A percentile compares a stretch with the other conserved stretches of the same genome.
Evolutionary conservation across 2,888 invertebrate species (phyloP).

Genomic region (Lasius fuliginosus): DNA sequence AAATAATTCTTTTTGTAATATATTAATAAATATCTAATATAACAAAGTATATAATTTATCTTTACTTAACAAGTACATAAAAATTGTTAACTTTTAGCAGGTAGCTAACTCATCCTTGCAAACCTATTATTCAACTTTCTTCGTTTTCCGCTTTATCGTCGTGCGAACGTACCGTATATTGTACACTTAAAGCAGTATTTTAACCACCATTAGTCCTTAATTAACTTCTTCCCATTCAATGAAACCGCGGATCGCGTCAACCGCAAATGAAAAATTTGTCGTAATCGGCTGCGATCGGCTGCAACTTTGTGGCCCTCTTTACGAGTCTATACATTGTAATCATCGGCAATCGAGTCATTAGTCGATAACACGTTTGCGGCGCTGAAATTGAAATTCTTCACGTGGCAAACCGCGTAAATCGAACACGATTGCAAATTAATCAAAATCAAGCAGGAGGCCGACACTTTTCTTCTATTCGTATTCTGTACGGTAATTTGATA

Average conservation of each 20-base stretch:
- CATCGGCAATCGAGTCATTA: conserved; percentile 48
- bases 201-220: conserved; percentile 38
- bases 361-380: conserved; percentile 40
- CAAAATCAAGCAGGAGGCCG: conserved; percentile 15
- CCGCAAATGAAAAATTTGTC: conserved; percentile 36
- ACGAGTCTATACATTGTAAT: conserved; percentile 35
- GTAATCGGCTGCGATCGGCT: conserved; percentile 13
- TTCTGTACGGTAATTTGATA: not conserved
- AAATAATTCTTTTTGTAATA: not conserved
- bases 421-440: conserved; percentile 40
- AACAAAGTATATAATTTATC: not conserved
- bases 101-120: not conserved
- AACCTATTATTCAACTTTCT: conserved; percentile 31
- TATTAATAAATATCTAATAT: not conserved
- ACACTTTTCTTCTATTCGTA: conserved; percentile 7
- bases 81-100: conserved; percentile 1
- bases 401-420: conserved; percentile 14
- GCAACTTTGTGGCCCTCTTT: conserved; percentile 35
- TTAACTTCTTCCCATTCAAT: conserved; percentile 25
- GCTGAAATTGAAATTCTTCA: conserved; percentile 36
- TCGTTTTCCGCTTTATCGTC: conserved; percentile 9
- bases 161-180: not conserved
- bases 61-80: not conserved
- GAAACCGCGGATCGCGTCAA: conserved; percentile 33
- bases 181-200: conserved; percentile 12